Evolutionary conservation across 2,888 invertebrate species (phyloP), one percentile per base, ranked within the genome.

Genomic region (Xanthostigma xanthostigma): DNA sequence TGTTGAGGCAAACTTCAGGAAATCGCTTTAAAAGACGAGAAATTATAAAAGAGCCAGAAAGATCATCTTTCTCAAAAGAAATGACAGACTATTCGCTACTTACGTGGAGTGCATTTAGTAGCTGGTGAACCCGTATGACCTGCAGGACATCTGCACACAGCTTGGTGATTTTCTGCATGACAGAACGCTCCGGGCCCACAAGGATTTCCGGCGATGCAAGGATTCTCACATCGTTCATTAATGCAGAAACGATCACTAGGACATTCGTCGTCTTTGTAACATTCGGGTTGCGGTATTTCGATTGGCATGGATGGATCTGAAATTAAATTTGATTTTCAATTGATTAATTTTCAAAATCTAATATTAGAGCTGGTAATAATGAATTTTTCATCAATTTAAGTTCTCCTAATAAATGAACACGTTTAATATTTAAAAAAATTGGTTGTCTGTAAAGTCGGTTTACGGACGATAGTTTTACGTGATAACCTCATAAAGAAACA

Each of bases 121-220:
- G 69, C 67, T 13, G 89, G 78, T 61, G 84, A 79, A 44, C 91
- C 91, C 44, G 76, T 72, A 62, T 83, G 87, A 46, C 82, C 83
- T 44, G 72, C 70, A 11, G 92, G 92, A 63, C 92, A 93, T 53
- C 79, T 78, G 63, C 92, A 93, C 38, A 81, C 68, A 1, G 90
- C 76, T 59, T 74, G 71, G 58, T 90, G 87, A 53, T 81, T 72
- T 57, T 84, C 77, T 4, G 82, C 83, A 53, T 87, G 81, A 60
- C 92, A 93, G 59, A 88, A 76, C n/a, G 91, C 84, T 45, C 84
- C 83, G 41, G 71, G 65, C 39, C 85, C 87, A 63, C 93, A 93
- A 12, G 83, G 77, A 55, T 81, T 76, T 13, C 67, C 67, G 11
- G 70, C 64, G 1, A 72, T 61, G 58, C 91, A 92, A 5, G 91